Base-by-base conservation (phyloP, 1,140 invertebrate species). In the Trissolcus basalis region DNA sequence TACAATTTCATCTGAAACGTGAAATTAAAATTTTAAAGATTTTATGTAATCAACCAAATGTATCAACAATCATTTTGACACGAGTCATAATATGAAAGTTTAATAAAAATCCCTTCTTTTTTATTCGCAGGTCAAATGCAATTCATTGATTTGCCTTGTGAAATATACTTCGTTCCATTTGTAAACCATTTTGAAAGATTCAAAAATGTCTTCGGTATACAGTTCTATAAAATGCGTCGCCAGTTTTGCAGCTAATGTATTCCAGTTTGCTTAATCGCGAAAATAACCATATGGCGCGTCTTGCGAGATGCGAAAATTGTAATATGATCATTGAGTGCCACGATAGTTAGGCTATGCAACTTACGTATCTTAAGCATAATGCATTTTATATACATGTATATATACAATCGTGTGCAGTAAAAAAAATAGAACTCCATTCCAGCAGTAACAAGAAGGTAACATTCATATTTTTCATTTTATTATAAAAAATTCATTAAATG, bases 291-390 rank as follows among this genome's bases (percentile, higher is more conserved):
- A 27, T 6, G 48, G 54, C 61, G 47, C 64, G 56, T 64, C 64
- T 49, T 51, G 53, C 58, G 32, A 27, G 72, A 39, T 58, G 72
- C 64, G 19, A 51, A 53, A 65, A 65, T 70, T 76, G 61, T 77
- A 77, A 68, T 77, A 77, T 59, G 69, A 77, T 72, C 68, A 67
- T 72, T 59, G 75, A 72, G 59, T 76, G 77, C 69, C 77, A 72
- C 63, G 60, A 76, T 65, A 78, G 67, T 78, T 71, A 78, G 77
- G 77, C 77, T 61, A 78, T 55, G 67, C 77, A 78, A 79, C 69
- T 79, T 79, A 69, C 63, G 69, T 72, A 76, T 72, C 72, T 73
- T 77, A 53, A 77, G 58, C 48, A 64, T 78, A 64, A 72, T 64
- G 69, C 75, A 73, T 78, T 78, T 73, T 73, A 77, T 77, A 72